Base-by-base conservation (phyloP, 2,113 vertebrate species). In the Epinephelus fuscoguttatus region DNA sequence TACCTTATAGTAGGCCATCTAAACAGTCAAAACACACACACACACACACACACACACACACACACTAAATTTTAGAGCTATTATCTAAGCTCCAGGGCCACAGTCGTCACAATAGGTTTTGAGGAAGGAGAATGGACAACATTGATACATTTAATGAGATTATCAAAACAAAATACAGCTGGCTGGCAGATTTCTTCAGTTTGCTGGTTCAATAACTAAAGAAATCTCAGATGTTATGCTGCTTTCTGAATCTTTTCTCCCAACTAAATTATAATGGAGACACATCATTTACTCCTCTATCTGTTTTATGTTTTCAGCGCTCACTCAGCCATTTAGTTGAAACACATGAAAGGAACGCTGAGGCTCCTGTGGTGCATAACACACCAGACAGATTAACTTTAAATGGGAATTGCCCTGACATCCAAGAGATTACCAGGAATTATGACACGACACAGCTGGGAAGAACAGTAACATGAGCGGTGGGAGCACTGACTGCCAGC, bases 371-470 rank as follows among this genome's bases (percentile, higher is more conserved):
- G 57, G 53, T 76, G 76, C 82, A 59, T 53, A 78, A 80, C 81
- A 78, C 86, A 64, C 60, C 78, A 79, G 61, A 73, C 76, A 82
- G 83, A 90, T 90, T 86, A 86, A 72, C 74, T 88, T 81, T 81
- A 67, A 76, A 81, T 86, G 73, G 70, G 78, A 78, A 81, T 71
- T 23, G 47, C 83, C 75, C 50, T 79, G 81, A 81, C 86, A 81
- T 75, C 27, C 47, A 23, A 56, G 74, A 88, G 81, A 90, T 88
- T 75, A 75, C 15, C 37, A 74, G 66, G 57, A 86, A 75, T 79
- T 84, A 84, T 8, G 77, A 85, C 57, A 42, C 2, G n/a, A 69
- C 64, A 10, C 60, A 63, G 67, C 19, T 21, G 71, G 37, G 50
- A 61, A 18, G 61, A 30, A 40, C 3, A 37, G 15, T 19, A 37